These are phyloP conservation scores for Brassicogethes aeneus DNA, from an alignment of 2,888 invertebrate species.

Conservation along the genomic window DNA sequence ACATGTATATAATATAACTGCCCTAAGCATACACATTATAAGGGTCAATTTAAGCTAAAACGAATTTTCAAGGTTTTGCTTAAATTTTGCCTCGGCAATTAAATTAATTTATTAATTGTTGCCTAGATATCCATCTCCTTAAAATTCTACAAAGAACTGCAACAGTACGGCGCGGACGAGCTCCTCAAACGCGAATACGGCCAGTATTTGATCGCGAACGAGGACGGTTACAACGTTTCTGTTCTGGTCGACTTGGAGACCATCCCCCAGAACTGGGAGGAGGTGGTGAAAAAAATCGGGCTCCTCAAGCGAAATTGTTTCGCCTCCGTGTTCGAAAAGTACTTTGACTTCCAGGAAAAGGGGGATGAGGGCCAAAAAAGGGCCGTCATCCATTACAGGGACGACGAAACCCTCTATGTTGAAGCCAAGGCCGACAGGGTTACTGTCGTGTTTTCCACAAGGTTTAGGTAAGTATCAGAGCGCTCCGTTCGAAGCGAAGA, in stretches of 20 bases:
- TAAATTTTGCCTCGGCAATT: too few species aligned
- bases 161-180: constrained; percentile 97
- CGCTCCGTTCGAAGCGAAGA: too few species aligned
- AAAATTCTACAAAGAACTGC: constrained; percentile 97
- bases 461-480: too few species aligned
- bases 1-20: too few species aligned
- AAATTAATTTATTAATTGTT: too few species aligned
- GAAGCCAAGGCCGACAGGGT: constrained; percentile 97
- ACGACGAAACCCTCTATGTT: constrained; percentile 98
- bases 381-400: constrained; percentile 97
- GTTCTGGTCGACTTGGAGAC: constrained; percentile 87
- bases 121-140: constrained; percentile 91
- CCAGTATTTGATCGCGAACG: constrained; percentile 68
- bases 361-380: constrained; percentile 85
- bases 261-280: constrained; percentile 84
- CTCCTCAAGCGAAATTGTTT: constrained; percentile 97
- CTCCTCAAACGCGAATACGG: constrained; percentile 91
- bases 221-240: constrained; percentile 93
- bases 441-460: constrained; percentile 97
- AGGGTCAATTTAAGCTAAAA: too few species aligned
- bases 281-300: constrained; percentile 84
- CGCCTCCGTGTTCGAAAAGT: constrained; percentile 98
- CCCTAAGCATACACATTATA: too few species aligned
- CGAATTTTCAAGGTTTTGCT: too few species aligned
- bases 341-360: constrained; percentile 94